Evolutionary conservation across 2,113 vertebrate genomes (phyloP), one percentile per base, ranked within the genome.

Genomic region (Acanthisitta chloris): DNA sequence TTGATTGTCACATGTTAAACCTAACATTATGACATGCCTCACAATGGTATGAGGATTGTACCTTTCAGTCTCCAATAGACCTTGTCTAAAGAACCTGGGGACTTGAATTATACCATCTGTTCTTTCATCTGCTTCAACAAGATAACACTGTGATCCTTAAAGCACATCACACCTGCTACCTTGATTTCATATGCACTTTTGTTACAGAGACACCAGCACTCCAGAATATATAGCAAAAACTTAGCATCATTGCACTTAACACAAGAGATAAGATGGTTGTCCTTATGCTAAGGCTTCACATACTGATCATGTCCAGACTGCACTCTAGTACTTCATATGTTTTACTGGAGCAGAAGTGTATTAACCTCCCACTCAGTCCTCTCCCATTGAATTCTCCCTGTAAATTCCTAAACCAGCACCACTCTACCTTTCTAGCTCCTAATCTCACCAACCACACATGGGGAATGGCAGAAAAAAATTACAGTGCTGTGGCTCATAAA

Each of bases 251-350:
- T 29, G 10, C 40, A 71, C 43, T 88, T 28, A 55, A 71, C 51
- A 70, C 9, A 49, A 86, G 65, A 82, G 38, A 38, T n/a, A 69
- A 73, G 83, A 45, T 0, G 4, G 25, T 24, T 49, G 13, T 45
- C 71, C 43, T 82, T 79, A 62, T 0, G 1, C 26, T 72, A 58
- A 62, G 52, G 33, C 48, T 79, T 34, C 69, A 66, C 33, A 61
- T 14, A 52, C 3, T 57, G 48, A 18, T 31, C 57, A 65, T 4
- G 67, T 2, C 8, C 70, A 80, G 48, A 16, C 33, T 59, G 15
- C 9, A 42, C 23, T 55, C 0, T 0, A 28, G 29, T 38, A 42
- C n/a, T 82, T 76, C 66, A 29, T 5, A 16, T 10, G 6, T 38
- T 28, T 88, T 55, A 49, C 7, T 33, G n/a, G 28, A 76, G 34